Evolutionary conservation across 2,888 invertebrate genomes (phyloP), one percentile per base, ranked within the genome.

Genomic region (Melolontha melolontha): DNA sequence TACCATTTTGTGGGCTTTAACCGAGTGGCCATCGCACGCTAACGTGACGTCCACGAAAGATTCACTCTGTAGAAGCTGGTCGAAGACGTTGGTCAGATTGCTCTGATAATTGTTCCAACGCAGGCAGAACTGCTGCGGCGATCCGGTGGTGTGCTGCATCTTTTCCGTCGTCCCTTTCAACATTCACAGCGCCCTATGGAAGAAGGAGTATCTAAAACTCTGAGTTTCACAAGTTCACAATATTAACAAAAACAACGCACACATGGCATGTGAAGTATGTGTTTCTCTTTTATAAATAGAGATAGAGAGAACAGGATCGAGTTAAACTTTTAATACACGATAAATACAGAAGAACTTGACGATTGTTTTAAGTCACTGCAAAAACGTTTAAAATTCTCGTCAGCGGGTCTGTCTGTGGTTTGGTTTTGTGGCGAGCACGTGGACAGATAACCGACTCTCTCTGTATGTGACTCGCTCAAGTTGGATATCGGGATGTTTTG

Each of bases 71-170:
- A 95, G 87, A 74, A 96, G 89, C 84, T 94, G 94, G 82, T 95
- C 95, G 87, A 96, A 93, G 78, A 92, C 92, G 86, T 90, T 93
- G 77, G 95, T 92, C 78, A 96, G 84, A 83, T 96, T 96, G 77
- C 90, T 90, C 84, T 95, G 95, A 84, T 95, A 96, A 84, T 96
- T 95, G 87, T 96, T 96, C 96, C 96, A 96, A 73, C 95, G 89
- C 79, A 95, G 86, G 84, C 95, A 95, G 85, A 95, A 95, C 83
- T 95, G 94, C 86, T 94, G 94, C 80, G 91, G 91, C 70, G 86
- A 86, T 75, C 85, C 85, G 70, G 86, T 84, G 54, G 83, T 82
- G 81, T 86, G 86, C 80, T 86, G 86, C 83, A 82, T 83, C 66
- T 74, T 76, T 22, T 52, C 66, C 14, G 44, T 12, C 14, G 52